Percentiles rank a stretch among this genome's conserved stretches.
Evolutionary conservation across 2,113 vertebrate genomes (phyloP).

Genomic region (Pyxicephalus adspersus): DNA sequence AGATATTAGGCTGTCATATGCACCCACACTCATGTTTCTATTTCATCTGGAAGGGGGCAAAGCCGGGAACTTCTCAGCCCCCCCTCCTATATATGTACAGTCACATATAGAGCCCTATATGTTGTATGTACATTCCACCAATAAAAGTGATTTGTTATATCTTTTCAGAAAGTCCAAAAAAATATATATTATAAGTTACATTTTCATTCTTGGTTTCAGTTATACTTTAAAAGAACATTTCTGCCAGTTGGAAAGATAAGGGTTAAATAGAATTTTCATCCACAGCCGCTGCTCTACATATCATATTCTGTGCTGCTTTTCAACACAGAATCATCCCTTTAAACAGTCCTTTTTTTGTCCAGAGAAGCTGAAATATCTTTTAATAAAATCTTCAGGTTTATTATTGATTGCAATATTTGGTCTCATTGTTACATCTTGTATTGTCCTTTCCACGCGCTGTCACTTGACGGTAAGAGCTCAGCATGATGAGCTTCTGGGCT

Average conservation of each 20-base stretch:
- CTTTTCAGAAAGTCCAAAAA: no score
- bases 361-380: slow-evolving; percentile 48
- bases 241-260: background rate
- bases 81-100: no score
- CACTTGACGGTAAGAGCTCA: slow-evolving; percentile 11
- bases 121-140: no score
- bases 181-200: no score
- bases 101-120: no score
- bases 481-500: slow-evolving; percentile 38
- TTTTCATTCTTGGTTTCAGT: no score
- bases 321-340: slow-evolving; percentile 18
- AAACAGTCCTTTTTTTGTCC: slow-evolving; percentile 31
- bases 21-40: no score
- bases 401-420: slow-evolving; percentile 47
- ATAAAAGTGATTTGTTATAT: no score
- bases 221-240: no score
- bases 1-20: no score
- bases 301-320: background rate
- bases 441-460: slow-evolving; percentile 38
- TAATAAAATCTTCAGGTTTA: slow-evolving; percentile 52
- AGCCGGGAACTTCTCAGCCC: no score
- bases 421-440: slow-evolving; percentile 49
- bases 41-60: no score
- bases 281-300: slow-evolving; percentile 5
- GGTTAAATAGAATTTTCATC: slow-evolving; percentile 8